A percentile compares a stretch with the other conserved stretches of the same genome.
Evolutionary conservation across 1,140 invertebrate genomes (phyloP).

Genomic region (Drosophila nigrodunni): DNA sequence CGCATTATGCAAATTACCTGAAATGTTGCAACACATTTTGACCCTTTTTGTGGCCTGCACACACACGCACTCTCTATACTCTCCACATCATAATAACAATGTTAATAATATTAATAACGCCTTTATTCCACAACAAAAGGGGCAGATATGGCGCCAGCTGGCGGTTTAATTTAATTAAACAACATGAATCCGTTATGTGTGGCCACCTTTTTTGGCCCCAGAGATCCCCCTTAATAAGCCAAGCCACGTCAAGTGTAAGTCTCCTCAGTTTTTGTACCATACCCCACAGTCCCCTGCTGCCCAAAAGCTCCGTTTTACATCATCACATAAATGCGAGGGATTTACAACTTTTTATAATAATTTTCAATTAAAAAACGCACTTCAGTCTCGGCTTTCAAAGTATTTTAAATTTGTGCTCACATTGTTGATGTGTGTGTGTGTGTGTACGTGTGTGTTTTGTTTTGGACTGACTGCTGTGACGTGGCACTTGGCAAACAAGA

Average conservation of each 20-base stretch:
- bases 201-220: conserved; percentile 69
- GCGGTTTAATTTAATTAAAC: conserved; percentile 82
- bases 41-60: conserved; percentile 39
- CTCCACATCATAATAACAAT: conserved; percentile 51
- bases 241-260: conserved; percentile 23
- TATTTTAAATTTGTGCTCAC: conserved; percentile 54
- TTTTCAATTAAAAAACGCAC: conserved; percentile 81
- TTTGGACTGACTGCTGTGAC: conserved; percentile 44
- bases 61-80: background rate
- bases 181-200: conserved; percentile 76
- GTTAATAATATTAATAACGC: conserved; percentile 83
- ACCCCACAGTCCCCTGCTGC: background rate
- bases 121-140: conserved; percentile 76
- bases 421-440: conserved; percentile 26
- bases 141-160: conserved; percentile 49
- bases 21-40: conserved; percentile 58
- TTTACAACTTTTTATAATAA: conserved; percentile 82
- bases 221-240: conserved; percentile 57
- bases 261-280: background rate
- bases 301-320: background rate
- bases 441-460: conserved; percentile 18
- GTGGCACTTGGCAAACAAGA: conserved; percentile 77
- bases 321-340: conserved; percentile 54
- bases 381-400: conserved; percentile 44
- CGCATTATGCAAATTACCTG: conserved; percentile 77